These are phyloP conservation scores for Centrocercus urophasianus DNA, from an alignment of 2,113 vertebrate species.

Conservation along the genomic window DNA sequence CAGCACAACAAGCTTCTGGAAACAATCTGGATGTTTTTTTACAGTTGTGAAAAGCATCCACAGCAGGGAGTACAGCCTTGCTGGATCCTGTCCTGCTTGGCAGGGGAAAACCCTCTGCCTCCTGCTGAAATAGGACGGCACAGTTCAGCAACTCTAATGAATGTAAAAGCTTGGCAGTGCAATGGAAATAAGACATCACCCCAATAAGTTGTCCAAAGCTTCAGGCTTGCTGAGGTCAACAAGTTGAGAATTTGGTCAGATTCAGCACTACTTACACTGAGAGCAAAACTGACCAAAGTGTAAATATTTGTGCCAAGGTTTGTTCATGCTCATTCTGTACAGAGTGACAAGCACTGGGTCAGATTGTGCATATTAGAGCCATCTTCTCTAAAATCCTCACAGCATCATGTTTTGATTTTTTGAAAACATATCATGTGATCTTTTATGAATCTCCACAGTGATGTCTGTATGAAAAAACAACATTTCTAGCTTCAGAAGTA, in stretches of 20 bases:
- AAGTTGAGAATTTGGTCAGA: not conserved
- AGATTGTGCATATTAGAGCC: not conserved
- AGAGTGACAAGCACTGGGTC: not conserved
- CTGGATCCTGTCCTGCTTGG: not conserved
- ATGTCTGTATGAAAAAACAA: not conserved
- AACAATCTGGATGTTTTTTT: not conserved
- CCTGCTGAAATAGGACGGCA: not conserved
- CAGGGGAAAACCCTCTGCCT: not conserved
- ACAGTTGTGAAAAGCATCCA: not conserved
- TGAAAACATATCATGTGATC: not conserved
- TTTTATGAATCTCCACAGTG: constrained; percentile 9
- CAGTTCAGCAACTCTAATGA: not conserved
- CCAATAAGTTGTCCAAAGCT: not conserved
- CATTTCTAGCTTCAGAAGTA: constrained; percentile 16
- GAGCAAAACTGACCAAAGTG: not conserved
- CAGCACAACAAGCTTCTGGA: not conserved
- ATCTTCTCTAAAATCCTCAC: not conserved
- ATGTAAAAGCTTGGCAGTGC: not conserved
- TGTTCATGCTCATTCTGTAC: accelerated
- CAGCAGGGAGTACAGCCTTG: not conserved
- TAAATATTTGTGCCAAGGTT: not conserved
- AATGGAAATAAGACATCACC: not conserved
- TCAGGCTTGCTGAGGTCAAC: not conserved
- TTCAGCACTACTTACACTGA: not conserved
- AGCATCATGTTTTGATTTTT: not conserved